These are phyloP conservation scores for Lycaena phlaeas DNA, from an alignment of 2,888 invertebrate genomes.

Conservation along the genomic window DNA sequence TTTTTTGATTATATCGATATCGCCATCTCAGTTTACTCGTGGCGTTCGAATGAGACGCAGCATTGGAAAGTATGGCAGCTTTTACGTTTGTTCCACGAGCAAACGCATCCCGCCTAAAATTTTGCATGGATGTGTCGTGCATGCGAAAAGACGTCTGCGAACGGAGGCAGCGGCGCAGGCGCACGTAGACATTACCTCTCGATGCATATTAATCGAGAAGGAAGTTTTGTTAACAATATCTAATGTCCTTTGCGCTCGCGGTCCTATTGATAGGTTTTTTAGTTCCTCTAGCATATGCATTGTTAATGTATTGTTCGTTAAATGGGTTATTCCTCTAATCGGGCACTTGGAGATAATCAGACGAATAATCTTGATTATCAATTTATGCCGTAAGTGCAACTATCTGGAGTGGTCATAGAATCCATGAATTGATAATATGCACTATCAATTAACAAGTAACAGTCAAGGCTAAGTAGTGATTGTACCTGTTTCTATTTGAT, in stretches of 20 bases:
- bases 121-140: constrained; percentile 69
- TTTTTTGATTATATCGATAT: constrained; percentile 43
- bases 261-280: constrained; percentile 63
- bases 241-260: constrained; percentile 64
- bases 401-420: constrained; percentile 39
- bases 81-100: constrained; percentile 50
- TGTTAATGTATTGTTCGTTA: constrained; percentile 1
- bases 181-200: constrained; percentile 65
- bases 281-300: constrained; percentile 26
- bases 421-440: constrained; percentile 15
- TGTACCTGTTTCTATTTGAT: background rate
- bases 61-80: constrained; percentile 50
- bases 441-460: constrained; percentile 22
- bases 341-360: constrained; percentile 52
- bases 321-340: constrained; percentile 48
- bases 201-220: constrained; percentile 69
- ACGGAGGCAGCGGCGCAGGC: constrained; percentile 36
- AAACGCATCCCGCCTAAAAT: constrained; percentile 71
- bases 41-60: constrained; percentile 37
- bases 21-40: constrained; percentile 54
- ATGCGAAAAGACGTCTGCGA: constrained; percentile 51
- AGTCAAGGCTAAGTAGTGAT: constrained; percentile 13
- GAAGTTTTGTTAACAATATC: constrained; percentile 73
- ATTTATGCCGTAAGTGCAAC: constrained; percentile 34
- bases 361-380: constrained; percentile 45